These are phyloP conservation scores for Falcaria lacertinaria DNA, from an alignment of 2,888 invertebrate genomes.

Conservation along the genomic window DNA sequence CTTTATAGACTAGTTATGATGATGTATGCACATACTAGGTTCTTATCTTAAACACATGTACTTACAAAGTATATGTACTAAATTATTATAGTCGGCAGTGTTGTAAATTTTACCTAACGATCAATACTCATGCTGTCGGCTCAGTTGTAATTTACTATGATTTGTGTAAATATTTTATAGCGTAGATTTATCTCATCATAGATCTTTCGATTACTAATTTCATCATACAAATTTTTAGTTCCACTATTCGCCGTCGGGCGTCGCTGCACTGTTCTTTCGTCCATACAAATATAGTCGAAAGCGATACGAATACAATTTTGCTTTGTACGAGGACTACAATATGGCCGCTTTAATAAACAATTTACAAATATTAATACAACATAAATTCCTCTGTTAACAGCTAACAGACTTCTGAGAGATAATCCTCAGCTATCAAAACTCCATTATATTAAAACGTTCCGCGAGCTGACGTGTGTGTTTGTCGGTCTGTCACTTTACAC, in stretches of 20 bases:
- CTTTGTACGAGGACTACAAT: too few species aligned
- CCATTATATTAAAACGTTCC: conserved; percentile 40
- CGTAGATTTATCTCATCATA: background rate
- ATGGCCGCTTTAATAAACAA: too few species aligned
- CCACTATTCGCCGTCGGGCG: too few species aligned
- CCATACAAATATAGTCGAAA: too few species aligned
- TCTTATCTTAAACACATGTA: conserved; percentile 27
- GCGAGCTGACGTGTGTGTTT: conserved; percentile 24
- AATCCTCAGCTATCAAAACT: conserved; percentile 16
- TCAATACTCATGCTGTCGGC: background rate
- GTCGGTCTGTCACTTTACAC: conserved; percentile 35
- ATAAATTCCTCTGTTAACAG: background rate
- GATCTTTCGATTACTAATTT: too few species aligned
- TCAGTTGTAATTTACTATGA: background rate
- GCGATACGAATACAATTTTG: too few species aligned
- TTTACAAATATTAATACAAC: conserved; percentile 2
- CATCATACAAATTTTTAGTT: too few species aligned
- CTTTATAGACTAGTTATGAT: conserved; percentile 40
- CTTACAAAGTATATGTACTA: conserved; percentile 36
- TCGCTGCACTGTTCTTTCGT: too few species aligned
- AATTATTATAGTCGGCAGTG: conserved; percentile 15
- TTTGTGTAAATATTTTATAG: background rate
- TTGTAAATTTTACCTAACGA: background rate
- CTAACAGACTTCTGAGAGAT: background rate
- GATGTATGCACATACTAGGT: conserved; percentile 23